Percentiles rank a stretch among this genome's conserved stretches.
Evolutionary conservation across 1,140 invertebrate genomes (phyloP).

Genomic region (Manduca sexta): DNA sequence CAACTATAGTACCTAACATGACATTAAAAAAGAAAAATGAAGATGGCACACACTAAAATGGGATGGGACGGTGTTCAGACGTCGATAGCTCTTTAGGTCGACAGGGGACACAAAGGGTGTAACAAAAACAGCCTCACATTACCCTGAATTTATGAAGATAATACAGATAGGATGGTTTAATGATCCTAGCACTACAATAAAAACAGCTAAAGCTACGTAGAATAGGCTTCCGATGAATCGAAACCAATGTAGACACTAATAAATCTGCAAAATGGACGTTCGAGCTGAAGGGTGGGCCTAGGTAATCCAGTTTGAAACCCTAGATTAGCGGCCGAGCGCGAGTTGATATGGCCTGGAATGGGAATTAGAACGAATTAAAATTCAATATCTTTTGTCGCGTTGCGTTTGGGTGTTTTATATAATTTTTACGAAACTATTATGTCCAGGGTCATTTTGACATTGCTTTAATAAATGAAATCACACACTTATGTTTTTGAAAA

Average conservation of each 20-base stretch:
- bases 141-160: background rate
- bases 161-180: background rate
- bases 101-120: background rate
- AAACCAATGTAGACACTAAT: background rate
- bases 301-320: constrained; percentile 1
- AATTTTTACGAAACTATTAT: too few species aligned
- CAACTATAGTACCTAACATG: too few species aligned
- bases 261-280: constrained; percentile 1
- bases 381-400: background rate
- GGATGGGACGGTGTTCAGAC: background rate
- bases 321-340: background rate
- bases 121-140: constrained; percentile 4
- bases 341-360: background rate
- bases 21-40: too few species aligned
- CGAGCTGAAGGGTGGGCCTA: background rate
- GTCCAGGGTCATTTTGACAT: too few species aligned
- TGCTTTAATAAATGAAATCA: too few species aligned
- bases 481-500: too few species aligned
- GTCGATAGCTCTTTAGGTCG: constrained; percentile 2
- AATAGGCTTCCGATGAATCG: background rate
- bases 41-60: background rate
- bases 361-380: background rate
- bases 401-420: too few species aligned
- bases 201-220: background rate
- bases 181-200: background rate